Evolutionary conservation across 2,113 vertebrate genomes (phyloP), one percentile per base, ranked within the genome.

Genomic region (Corydoras maculifer): DNA sequence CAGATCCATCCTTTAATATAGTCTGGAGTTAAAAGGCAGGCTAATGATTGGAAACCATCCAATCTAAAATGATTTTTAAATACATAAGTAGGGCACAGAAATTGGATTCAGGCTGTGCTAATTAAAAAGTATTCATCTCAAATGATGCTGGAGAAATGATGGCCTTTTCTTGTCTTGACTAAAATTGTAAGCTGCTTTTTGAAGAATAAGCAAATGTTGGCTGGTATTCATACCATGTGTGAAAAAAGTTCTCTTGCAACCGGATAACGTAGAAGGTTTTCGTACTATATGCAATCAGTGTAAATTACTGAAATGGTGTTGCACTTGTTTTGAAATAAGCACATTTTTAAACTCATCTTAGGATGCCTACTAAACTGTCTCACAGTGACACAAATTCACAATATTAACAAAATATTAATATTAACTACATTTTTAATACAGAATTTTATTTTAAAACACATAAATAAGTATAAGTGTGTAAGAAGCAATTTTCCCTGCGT

Each of bases 21-120:
- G 65, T 71, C 58, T 10, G 1, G 29, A 58, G 58, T 70, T 70
- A 67, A 77, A 77, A 74, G 68, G 48, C 54, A 13, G 43, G 58
- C 48, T 67, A 71, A 74, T 67, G 69, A 78, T 64, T 71, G 63
- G 68, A 71, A 74, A 78, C 65, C 67, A 68, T 68, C 48, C 58
- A 58, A 78, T 59, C 58, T 63, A 25, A 78, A 74, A 63, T 71
- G 59, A 70, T 70, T 74, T 77, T 70, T 74, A 68, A 78, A 74
- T 71, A 58, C 68, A 64, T 59, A 71, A 66, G 73, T 54, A 71
- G 49, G 13, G 15, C 43, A 53, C 49, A 57, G 29, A 78, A 75
- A 72, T 61, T 78, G 65, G 69, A 65, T 72, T 69, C 70, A 63
- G 69, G 65, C 58, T 68, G 66, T 54, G 73, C 55, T 69, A 75